Conservation (phyloP, 1,140 invertebrate genomes). For the Aradophagus sp. region DNA sequence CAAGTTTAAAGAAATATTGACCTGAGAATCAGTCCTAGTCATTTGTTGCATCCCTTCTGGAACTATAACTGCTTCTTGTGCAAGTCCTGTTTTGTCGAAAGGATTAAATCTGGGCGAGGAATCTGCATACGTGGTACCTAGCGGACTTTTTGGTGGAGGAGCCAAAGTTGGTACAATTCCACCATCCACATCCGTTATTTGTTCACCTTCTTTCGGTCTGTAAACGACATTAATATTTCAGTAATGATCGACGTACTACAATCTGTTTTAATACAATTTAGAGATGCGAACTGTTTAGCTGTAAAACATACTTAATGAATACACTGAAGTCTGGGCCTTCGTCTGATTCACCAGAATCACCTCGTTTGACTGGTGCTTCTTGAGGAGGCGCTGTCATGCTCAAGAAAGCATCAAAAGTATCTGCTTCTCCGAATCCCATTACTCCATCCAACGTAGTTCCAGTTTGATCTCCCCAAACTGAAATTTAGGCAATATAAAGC, state of each 20-base stretch:
- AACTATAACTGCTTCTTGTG: slow-evolving; percentile 66
- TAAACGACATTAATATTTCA: slow-evolving; percentile 20
- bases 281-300: too few relatives aligned
- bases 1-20: slow-evolving; percentile 28
- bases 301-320: slow-evolving; percentile 83
- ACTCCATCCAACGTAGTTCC: slow-evolving; percentile 68
- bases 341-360: slow-evolving; percentile 84
- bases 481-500: slow-evolving; percentile 10
- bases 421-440: slow-evolving; percentile 81
- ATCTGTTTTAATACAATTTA: too few relatives aligned
- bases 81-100: slow-evolving; percentile 82
- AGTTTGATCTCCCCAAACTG: slow-evolving; percentile 78
- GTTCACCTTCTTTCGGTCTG: slow-evolving; percentile 78
- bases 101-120: slow-evolving; percentile 79
- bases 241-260: too few relatives aligned
- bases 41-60: slow-evolving; percentile 58
- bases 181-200: slow-evolving; percentile 60
- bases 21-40: slow-evolving; percentile 70
- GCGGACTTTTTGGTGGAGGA: slow-evolving; percentile 80
- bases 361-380: slow-evolving; percentile 77
- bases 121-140: slow-evolving; percentile 75
- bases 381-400: slow-evolving; percentile 84
- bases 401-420: slow-evolving; percentile 88
- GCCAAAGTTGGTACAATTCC: slow-evolving; percentile 81
- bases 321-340: slow-evolving; percentile 85